Evolutionary conservation across 1,140 invertebrate species (phyloP).

Genomic region (Phymastichus coffea): DNA sequence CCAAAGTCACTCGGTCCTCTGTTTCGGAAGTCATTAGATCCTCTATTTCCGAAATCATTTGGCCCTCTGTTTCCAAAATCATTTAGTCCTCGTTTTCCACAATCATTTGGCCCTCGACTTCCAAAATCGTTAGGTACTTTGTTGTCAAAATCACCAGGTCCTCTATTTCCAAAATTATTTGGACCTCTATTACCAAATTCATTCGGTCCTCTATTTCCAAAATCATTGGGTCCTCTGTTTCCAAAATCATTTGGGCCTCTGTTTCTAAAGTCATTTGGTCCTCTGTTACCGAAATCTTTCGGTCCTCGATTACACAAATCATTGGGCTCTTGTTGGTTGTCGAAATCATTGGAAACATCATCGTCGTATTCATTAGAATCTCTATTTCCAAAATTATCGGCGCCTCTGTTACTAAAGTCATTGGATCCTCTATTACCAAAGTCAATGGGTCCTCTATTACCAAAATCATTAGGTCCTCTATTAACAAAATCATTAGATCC

Average conservation of each 20-base stretch:
- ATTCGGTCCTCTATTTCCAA: not conserved
- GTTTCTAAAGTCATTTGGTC: conserved; percentile 22
- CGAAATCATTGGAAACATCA: no score
- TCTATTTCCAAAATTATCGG: conserved; percentile 17
- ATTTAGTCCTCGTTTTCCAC: not conserved
- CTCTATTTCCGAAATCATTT: not conserved
- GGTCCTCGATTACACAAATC: conserved; percentile 25
- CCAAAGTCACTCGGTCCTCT: conserved; percentile 1
- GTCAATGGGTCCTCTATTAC: conserved; percentile 5
- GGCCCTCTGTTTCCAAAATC: no score
- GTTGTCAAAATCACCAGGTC: conserved; percentile 2
- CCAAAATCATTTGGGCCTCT: conserved; percentile 28
- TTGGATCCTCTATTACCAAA: conserved; percentile 13
- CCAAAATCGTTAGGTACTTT: conserved; percentile 25
- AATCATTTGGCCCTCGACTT: not conserved
- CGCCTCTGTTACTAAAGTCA: conserved; percentile 12
- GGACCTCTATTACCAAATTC: no score
- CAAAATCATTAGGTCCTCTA: conserved; percentile 7
- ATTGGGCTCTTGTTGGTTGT: conserved; percentile 9
- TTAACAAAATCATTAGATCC: conserved; percentile 10
- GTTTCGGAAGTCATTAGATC: no score
- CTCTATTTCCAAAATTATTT: conserved; percentile 16
- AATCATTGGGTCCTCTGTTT: conserved; percentile 26
- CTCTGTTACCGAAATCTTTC: conserved; percentile 32
- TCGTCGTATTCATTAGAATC: no score